Base-by-base conservation (phyloP, 2,888 invertebrate species). In the Pyrocoelia pectoralis region DNA sequence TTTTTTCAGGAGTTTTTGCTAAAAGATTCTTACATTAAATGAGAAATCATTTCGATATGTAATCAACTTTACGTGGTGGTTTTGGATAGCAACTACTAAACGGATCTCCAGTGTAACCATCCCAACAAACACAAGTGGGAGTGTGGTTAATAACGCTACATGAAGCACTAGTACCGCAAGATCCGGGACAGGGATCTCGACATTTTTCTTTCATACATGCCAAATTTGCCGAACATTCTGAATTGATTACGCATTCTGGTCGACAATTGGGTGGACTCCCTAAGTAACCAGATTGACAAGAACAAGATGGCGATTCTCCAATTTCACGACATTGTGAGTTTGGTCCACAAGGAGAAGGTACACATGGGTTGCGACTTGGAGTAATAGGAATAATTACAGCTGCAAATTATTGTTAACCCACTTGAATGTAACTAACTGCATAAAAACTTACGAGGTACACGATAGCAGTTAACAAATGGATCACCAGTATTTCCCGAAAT, bases 101-200 rank as follows among this genome's bases (percentile, higher is more conserved):
- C 50, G 89, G 88, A 82, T 89, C 88, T 24, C 89, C 89, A 4
- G 84, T 85, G 76, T 84, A 85, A 54, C 87, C 87, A 24, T 84
- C 82, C 10, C 84, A 77, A 75, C 90, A 90, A 49, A 85, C 85
- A 75, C 90, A 90, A 56, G 87, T 87, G 0, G 89, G 87, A 62
- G 85, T 86, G 75, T 90, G 89, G 72, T 88, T 88, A 19, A 87
- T 85, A 10, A 89, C 88, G 73, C 84, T 84, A 73, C 90, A 90
- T 65, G 83, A 78, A 19, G 89, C 88, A 74, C 84, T 84, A 2
- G 83, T 76, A 17, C 89, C 89, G 71, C 89, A 89, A 2, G 84
- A 85, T 50, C 87, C 87, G 38, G 85, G 84, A 71, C 89, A 89
- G 38, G 89, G 89, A 79, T 90, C 87, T 14, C 77, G 79, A 73